Conservation (phyloP, 2,113 vertebrate species). For the Brachypteracias leptosomus region DNA sequence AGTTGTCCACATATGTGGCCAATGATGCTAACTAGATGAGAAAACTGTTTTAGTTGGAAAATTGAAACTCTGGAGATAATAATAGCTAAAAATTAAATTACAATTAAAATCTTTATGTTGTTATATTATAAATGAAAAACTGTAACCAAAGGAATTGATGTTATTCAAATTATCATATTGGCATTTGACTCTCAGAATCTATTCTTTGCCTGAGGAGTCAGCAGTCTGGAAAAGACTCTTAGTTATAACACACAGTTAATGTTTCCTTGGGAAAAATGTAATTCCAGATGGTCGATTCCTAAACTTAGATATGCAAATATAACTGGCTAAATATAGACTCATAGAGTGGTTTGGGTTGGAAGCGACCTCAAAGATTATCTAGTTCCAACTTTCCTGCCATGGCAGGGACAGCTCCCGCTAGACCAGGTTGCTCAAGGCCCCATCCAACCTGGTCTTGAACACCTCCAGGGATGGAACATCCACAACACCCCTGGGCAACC, state of each 20-base stretch:
- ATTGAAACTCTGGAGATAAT: neutral
- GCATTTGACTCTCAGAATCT: neutral
- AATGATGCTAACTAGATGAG: neutral
- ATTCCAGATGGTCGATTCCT: neutral
- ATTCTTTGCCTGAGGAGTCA: neutral
- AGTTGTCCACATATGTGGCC: neutral
- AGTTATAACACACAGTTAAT: neutral
- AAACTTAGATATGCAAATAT: slow-evolving; percentile 17
- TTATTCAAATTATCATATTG: neutral
- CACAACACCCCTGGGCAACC: too few species aligned
- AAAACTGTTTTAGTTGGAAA: neutral
- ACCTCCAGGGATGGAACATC: too few species aligned
- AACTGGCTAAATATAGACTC: neutral
- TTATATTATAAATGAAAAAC: neutral
- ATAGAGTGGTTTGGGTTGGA: too few species aligned
- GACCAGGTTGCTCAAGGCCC: too few species aligned
- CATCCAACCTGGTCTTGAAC: too few species aligned
- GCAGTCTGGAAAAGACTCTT: neutral
- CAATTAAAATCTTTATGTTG: neutral
- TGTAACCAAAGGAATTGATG: neutral
- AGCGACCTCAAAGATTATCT: too few species aligned
- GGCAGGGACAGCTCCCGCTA: too few species aligned
- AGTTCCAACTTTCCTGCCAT: too few species aligned
- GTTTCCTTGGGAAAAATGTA: slow-evolving; percentile 4
- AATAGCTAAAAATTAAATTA: neutral